Evolutionary conservation across 2,113 vertebrate species (phyloP).

Genomic region (Leiothrix lutea): DNA sequence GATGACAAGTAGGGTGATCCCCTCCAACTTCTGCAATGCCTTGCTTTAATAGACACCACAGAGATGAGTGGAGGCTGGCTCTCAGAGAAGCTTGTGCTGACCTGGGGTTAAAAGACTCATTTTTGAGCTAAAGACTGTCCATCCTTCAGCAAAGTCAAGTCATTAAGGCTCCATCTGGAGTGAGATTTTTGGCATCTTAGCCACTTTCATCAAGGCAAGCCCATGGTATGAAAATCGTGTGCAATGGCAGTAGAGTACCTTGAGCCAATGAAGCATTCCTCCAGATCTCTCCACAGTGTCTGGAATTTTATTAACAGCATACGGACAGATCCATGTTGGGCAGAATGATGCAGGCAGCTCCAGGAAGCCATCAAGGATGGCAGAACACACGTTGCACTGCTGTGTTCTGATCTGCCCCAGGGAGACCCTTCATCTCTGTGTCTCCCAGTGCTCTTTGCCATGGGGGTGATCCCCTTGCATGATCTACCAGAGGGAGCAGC

Average conservation of each 20-base stretch:
- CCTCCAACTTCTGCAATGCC: background rate
- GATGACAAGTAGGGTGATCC: background rate
- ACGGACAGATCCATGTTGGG: background rate
- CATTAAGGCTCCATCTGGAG: background rate
- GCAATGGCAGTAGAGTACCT: background rate
- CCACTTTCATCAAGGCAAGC: background rate
- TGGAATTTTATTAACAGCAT: background rate
- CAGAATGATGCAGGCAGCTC: background rate
- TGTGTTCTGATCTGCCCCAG: background rate
- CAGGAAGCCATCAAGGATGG: background rate
- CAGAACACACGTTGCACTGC: background rate
- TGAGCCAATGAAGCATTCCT: background rate
- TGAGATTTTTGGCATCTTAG: background rate
- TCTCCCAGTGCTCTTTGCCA: background rate
- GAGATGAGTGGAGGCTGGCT: background rate
- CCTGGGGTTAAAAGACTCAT: background rate
- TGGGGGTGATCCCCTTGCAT: background rate
- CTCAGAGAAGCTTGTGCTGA: background rate
- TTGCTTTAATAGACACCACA: background rate
- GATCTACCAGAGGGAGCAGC: background rate
- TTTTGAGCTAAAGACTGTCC: background rate
- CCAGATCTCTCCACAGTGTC: background rate
- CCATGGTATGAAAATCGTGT: background rate
- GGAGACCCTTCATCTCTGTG: too few relatives aligned
- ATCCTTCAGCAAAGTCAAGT: background rate